Conservation (phyloP, 1,140 invertebrate species). For the Apis dorsata region DNA sequence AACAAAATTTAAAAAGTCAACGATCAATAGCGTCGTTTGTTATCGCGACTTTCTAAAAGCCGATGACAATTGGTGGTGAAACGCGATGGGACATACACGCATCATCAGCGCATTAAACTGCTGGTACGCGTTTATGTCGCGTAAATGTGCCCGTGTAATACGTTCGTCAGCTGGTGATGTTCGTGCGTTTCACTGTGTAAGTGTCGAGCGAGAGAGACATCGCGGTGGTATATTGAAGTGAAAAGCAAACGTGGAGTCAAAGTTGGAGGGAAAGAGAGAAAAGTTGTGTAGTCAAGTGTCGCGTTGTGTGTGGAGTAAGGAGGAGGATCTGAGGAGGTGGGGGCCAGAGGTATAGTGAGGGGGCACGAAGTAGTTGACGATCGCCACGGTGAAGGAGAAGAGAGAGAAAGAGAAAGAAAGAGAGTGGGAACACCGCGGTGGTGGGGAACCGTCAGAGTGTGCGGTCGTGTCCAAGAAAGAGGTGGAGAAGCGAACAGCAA, state of each 20-base stretch:
- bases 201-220: conserved; percentile 29
- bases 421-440: conserved; percentile 29
- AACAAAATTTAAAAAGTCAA: background rate
- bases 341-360: conserved; percentile 56
- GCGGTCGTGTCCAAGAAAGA: conserved; percentile 54
- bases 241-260: background rate
- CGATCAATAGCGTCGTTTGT: conserved; percentile 6
- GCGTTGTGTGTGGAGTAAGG: conserved; percentile 65
- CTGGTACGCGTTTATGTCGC: conserved; percentile 51
- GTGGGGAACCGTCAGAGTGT: conserved; percentile 54
- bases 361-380: conserved; percentile 60
- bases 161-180: conserved; percentile 39
- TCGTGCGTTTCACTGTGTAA: conserved; percentile 37
- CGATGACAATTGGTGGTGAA: conserved; percentile 35
- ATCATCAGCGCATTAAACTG: conserved; percentile 47
- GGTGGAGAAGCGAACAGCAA: conserved; percentile 48
- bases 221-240: conserved; percentile 15
- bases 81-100: conserved; percentile 35
- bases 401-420: conserved; percentile 34
- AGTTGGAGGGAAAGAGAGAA: conserved; percentile 29
- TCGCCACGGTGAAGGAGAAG: conserved; percentile 47
- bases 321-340: conserved; percentile 63
- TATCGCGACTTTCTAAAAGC: background rate
- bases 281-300: conserved; percentile 65
- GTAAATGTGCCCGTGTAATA: conserved; percentile 60